Percentiles rank a stretch among this genome's conserved stretches.
phyloP scores from a whole-genome alignment of 2,797 vertebrate genomes.

The Micropoecilia bifurca region DNA sequence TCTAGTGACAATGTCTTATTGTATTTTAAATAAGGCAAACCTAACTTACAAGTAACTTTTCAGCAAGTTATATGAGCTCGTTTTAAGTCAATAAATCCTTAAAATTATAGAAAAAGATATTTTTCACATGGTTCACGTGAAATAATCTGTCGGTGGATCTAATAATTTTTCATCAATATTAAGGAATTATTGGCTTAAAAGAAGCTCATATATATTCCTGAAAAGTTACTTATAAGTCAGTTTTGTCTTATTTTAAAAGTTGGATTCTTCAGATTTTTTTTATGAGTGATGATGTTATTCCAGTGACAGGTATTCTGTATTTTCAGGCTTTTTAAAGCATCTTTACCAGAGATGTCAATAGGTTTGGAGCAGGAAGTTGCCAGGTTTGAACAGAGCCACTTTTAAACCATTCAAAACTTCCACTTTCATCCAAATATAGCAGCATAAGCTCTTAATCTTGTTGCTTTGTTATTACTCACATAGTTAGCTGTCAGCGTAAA shows the following conservation, averaged over 20 bases:
- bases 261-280: not conserved
- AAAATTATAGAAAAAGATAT: not conserved
- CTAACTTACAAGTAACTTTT: no score
- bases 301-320: not conserved
- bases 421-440: not conserved
- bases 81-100: no score
- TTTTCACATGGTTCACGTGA: not conserved
- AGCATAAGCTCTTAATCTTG: not conserved
- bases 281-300: not conserved
- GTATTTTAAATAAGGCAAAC: no score
- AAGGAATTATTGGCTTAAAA: no score
- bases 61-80: no score
- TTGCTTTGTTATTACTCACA: conserved; percentile 9
- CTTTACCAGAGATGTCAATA: not conserved
- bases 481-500: not conserved
- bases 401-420: not conserved
- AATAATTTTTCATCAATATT: no score
- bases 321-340: not conserved
- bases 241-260: not conserved
- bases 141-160: no score
- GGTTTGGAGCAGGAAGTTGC: not conserved
- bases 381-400: not conserved
- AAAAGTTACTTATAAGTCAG: no score
- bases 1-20: no score
- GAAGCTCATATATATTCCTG: no score